Conservation (phyloP, 1,140 invertebrate genomes). For the Phthorimaea operculella region DNA sequence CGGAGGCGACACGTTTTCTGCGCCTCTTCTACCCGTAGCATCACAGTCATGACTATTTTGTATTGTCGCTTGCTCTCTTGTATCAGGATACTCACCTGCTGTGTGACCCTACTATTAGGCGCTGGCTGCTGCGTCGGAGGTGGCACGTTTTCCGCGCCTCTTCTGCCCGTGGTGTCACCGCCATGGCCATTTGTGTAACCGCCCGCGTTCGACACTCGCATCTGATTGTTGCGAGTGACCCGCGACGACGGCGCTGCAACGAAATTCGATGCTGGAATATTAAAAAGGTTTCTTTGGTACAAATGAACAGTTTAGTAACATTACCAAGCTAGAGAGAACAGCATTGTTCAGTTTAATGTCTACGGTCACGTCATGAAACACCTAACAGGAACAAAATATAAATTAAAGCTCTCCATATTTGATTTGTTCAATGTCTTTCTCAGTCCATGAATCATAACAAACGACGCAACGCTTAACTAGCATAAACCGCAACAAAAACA, state of each 20-base stretch:
- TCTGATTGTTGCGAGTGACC: slow-evolving; percentile 61
- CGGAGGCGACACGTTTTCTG: slow-evolving; percentile 57
- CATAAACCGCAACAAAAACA: slow-evolving; percentile 11
- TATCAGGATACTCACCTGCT: slow-evolving; percentile 42
- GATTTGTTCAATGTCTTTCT: too few relatives aligned
- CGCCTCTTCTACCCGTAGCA: slow-evolving; percentile 59
- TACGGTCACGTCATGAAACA: too few relatives aligned
- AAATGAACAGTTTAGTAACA: too few relatives aligned
- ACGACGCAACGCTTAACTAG: slow-evolving; percentile 16
- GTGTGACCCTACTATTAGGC: slow-evolving; percentile 50
- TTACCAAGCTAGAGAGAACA: too few relatives aligned
- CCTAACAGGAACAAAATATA: too few relatives aligned
- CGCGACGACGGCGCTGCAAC: slow-evolving; percentile 49
- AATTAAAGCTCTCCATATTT: too few relatives aligned
- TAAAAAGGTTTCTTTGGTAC: too few relatives aligned
- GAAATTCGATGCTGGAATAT: background rate
- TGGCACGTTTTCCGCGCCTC: slow-evolving; percentile 59
- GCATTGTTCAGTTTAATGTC: too few relatives aligned
- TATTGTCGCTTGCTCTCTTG: too few relatives aligned
- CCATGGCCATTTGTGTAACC: slow-evolving; percentile 62
- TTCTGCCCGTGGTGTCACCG: slow-evolving; percentile 61
- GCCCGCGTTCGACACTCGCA: slow-evolving; percentile 56
- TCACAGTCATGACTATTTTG: slow-evolving; percentile 45
- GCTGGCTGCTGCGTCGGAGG: slow-evolving; percentile 36
- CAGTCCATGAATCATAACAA: slow-evolving; percentile 29